Percentiles rank a stretch among this genome's conserved stretches.
Evolutionary conservation across 2,113 vertebrate species (phyloP).

Genomic region (Bujurquina vittata): DNA sequence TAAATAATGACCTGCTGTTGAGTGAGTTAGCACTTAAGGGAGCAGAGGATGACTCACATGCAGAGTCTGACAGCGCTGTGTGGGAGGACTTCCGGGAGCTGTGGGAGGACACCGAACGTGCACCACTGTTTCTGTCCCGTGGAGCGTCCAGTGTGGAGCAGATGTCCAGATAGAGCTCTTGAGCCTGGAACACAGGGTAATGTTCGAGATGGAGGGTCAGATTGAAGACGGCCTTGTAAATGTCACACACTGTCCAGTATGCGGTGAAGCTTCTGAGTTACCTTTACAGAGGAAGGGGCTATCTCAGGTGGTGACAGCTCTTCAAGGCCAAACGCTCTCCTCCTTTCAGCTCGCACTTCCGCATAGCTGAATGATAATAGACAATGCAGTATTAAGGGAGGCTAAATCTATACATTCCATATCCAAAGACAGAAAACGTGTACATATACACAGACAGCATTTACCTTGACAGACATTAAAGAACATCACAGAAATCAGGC

Average conservation of each 20-base stretch:
- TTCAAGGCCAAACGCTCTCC: slow-evolving; percentile 86
- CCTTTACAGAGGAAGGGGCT: slow-evolving; percentile 86
- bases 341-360: slow-evolving; percentile 88
- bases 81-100: slow-evolving; percentile 83
- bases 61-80: slow-evolving; percentile 79
- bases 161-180: slow-evolving; percentile 78
- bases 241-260: background rate
- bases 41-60: slow-evolving; percentile 81
- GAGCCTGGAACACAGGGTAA: slow-evolving; percentile 75
- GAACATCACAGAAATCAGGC: background rate
- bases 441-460: background rate
- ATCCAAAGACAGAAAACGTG: background rate
- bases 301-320: slow-evolving; percentile 85
- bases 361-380: slow-evolving; percentile 81
- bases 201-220: background rate
- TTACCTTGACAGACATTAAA: background rate
- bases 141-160: slow-evolving; percentile 74
- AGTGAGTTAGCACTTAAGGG: slow-evolving; percentile 47
- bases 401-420: background rate
- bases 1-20: slow-evolving; percentile 18
- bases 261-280: slow-evolving; percentile 47
- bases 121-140: slow-evolving; percentile 75
- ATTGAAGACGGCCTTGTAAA: background rate
- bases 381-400: background rate
- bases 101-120: slow-evolving; percentile 81